Conservation (phyloP, 53 echinoderm and acorn worm genomes). For the Astropecten irregularis region DNA sequence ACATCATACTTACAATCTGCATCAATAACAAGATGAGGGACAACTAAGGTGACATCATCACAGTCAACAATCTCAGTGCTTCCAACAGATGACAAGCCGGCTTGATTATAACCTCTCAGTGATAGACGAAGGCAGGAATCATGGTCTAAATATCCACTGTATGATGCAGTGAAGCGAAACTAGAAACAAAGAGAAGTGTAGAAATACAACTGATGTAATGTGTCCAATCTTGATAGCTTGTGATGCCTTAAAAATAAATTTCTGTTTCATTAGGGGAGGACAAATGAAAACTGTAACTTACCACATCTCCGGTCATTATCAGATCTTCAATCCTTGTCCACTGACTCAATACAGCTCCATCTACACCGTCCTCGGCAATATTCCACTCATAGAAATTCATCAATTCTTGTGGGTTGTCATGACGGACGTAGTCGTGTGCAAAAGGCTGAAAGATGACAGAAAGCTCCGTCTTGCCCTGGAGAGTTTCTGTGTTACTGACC, state of each 20-base stretch:
- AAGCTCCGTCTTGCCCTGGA: not conserved
- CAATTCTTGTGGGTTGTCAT: not conserved
- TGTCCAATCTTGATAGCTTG: too few species aligned
- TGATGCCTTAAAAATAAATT: too few species aligned
- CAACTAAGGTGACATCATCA: conserved; percentile 9
- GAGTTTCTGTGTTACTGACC: not conserved
- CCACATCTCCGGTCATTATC: not conserved
- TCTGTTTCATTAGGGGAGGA: too few species aligned
- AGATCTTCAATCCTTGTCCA: conserved; percentile 5
- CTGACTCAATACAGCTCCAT: conserved; percentile 25
- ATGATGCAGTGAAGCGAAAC: conserved; percentile 15
- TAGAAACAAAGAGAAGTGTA: not conserved
- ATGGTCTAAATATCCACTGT: not conserved
- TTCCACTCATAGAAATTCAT: conserved; percentile 66
- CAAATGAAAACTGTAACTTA: too few species aligned
- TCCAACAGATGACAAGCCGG: conserved; percentile 41
- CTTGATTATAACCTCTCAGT: conserved; percentile 52
- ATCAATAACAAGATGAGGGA: conserved; percentile 57
- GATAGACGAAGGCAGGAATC: conserved; percentile 28
- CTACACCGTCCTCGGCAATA: conserved; percentile 17
- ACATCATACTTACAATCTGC: conserved; percentile 51
- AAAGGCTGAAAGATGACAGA: conserved; percentile 34
- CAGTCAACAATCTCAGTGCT: conserved; percentile 41
- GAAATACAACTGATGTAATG: too few species aligned
- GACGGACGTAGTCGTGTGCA: conserved; percentile 20